phyloP scores from a whole-genome alignment of 2,797 vertebrate genomes.

The Avahi laniger region DNA sequence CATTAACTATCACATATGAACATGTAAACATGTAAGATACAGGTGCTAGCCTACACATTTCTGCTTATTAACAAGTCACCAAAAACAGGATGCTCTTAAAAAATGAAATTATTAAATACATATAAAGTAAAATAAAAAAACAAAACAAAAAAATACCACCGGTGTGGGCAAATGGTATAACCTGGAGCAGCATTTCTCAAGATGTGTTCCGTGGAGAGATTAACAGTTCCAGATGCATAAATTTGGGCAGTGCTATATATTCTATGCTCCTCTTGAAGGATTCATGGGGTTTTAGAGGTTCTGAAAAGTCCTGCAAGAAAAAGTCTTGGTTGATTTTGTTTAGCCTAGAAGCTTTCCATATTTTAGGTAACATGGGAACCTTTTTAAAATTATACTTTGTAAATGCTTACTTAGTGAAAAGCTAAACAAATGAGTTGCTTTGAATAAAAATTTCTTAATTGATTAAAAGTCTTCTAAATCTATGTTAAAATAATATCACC shows the following conservation, averaged over 20 bases:
- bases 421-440: not conserved
- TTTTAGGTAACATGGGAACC: not conserved
- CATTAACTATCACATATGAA: not conserved
- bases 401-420: conserved; percentile 24
- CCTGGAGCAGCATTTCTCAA: not conserved
- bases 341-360: not conserved
- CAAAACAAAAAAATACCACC: not conserved
- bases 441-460: conserved; percentile 9
- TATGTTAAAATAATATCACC: conserved; percentile 27
- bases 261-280: not conserved
- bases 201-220: not conserved
- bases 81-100: not conserved
- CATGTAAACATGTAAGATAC: not conserved
- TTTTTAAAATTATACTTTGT: not conserved
- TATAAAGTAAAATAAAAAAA: not conserved
- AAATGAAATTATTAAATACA: not conserved
- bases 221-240: not conserved
- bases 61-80: not conserved
- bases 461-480: not conserved
- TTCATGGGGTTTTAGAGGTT: not conserved
- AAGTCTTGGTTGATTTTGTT: not conserved
- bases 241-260: too few species aligned
- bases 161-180: not conserved
- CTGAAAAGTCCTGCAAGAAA: not conserved
- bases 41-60: not conserved